Base-by-base conservation (phyloP, 2,797 vertebrate genomes). In the Sebastes nivosus region DNA sequence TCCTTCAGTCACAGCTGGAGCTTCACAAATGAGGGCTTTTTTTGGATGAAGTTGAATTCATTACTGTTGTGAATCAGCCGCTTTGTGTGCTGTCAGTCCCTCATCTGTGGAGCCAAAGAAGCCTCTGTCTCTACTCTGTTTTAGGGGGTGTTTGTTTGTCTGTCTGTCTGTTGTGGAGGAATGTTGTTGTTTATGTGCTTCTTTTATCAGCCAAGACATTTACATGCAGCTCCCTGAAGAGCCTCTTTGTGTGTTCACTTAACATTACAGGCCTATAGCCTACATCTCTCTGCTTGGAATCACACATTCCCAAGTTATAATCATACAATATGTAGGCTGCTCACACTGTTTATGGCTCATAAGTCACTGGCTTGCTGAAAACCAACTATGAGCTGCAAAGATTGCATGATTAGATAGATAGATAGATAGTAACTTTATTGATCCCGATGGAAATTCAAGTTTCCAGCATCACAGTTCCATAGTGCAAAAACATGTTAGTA, bases 21-120 rank as follows among this genome's bases (percentile, higher is more conserved):
- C 60, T 42, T 20, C 61, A 1, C 6, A 4, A 0, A 55, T 20
- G 13, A 27, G 2, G 6, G 1, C 2, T 38, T 66, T 67, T n/a
- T 64, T n/a, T 57, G 69, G 84, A 60, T 7, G 24, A 18, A 67
- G 54, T 52, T 81, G 63, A 81, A 79, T 55, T 38, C 27, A 22
- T 78, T 24, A 63, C 2, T 55, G 13, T 1, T 73, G n/a, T 89
- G 60, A 92, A 90, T 86, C 42, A 64, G 64, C 20, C 14, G 75
- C 87, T 90, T 89, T 87, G 88, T 92, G 59, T 42, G 46, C 13
- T 14, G 72, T 58, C 76, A 30, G 74, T 75, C 54, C 36, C 36
- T n/a, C 8, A 16, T 59, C 71, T 12, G 54, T 58, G 60, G 13
- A 8, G 27, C 70, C 75, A 74, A 80, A 86, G 77, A 77, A 66